Evolutionary conservation across 2,797 vertebrate genomes (phyloP).

Genomic region (Podarcis siculus): DNA sequence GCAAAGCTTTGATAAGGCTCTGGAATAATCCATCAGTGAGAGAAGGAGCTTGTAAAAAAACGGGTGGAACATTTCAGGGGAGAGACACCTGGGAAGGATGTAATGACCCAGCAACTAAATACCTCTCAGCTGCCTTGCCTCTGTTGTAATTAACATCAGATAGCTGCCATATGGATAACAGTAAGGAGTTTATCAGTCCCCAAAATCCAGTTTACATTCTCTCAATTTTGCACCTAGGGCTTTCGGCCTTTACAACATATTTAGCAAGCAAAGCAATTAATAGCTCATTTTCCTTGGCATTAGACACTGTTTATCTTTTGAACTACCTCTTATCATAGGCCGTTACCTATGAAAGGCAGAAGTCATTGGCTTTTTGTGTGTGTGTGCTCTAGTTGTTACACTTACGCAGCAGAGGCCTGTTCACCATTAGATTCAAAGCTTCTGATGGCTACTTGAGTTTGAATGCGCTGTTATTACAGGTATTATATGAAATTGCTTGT

Average conservation of each 20-base stretch:
- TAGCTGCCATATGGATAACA: conserved; percentile 68
- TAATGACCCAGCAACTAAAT: conserved; percentile 80
- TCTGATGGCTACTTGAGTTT: conserved; percentile 92
- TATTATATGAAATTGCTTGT: conserved; percentile 98
- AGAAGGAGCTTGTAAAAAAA: conserved; percentile 80
- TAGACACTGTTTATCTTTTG: conserved; percentile 80
- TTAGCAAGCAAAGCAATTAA: conserved; percentile 82
- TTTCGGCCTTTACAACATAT: conserved; percentile 69
- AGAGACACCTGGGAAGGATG: conserved; percentile 82
- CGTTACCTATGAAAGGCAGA: conserved; percentile 77
- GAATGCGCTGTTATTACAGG: conserved; percentile 96
- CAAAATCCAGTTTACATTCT: conserved; percentile 71
- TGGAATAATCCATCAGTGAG: conserved; percentile 84
- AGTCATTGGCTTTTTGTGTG: conserved; percentile 53
- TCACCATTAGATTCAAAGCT: conserved; percentile 88
- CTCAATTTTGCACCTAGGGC: conserved; percentile 61
- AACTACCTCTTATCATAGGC: conserved; percentile 78
- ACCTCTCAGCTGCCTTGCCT: conserved; percentile 75
- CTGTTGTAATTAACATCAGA: conserved; percentile 82
- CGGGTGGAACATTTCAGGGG: conserved; percentile 79
- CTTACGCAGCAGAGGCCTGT: conserved; percentile 84
- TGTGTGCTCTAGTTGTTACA: conserved; percentile 80
- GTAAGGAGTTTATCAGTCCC: conserved; percentile 71
- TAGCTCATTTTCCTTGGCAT: conserved; percentile 79
- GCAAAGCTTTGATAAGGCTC: conserved; percentile 90